Evolutionary conservation across 2,888 invertebrate species (phyloP), one percentile per base, ranked within the genome.

Genomic region (Hirtodrosophila alboralis): DNA sequence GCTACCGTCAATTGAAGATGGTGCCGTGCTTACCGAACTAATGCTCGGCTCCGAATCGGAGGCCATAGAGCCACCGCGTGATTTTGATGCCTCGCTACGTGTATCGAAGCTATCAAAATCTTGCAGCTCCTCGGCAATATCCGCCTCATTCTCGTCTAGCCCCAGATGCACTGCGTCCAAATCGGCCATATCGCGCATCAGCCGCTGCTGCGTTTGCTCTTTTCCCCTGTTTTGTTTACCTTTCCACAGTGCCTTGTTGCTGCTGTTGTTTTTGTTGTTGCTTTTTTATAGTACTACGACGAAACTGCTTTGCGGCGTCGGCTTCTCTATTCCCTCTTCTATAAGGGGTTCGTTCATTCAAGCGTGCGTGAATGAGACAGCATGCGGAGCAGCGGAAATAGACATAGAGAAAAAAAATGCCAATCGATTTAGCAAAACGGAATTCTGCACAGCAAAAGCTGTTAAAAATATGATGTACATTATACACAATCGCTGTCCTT

Each of bases 1-100:
- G 14, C 49, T 65, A 2, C 71, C 71, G 12, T 67, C 87, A 13
- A 91, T 91, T 1, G 93, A 93, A 4, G 93, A 95, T 79, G 94
- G 94, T 1, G 85, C 59, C 3, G 95, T 92, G 81, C 95, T 96
- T 26, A 94, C 95, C 16, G 95, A 94, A 90, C 95, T 95, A 59
- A 95, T 95, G 87, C 95, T 95, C 5, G 95, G 95, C 65, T 94
- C 93, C 3, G 89, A 88, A 43, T 89, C 88, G 66, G 70, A 70
- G 0, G 61, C 77, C 16, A 94, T 94, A 3, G 95, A 95, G 75
- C 94, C 94, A 37, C 95, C 94, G 3, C 85, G 83, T 0, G 89
- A 90, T 67, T 96, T 96, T 44, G 96, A 96, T 23, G 97, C 96
- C 91, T 97, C 97, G 90, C 97, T 97, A 8, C 96, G 92, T 2